Evolutionary conservation across 2,113 vertebrate species (phyloP).

Genomic region (Catharus fuscescens): DNA sequence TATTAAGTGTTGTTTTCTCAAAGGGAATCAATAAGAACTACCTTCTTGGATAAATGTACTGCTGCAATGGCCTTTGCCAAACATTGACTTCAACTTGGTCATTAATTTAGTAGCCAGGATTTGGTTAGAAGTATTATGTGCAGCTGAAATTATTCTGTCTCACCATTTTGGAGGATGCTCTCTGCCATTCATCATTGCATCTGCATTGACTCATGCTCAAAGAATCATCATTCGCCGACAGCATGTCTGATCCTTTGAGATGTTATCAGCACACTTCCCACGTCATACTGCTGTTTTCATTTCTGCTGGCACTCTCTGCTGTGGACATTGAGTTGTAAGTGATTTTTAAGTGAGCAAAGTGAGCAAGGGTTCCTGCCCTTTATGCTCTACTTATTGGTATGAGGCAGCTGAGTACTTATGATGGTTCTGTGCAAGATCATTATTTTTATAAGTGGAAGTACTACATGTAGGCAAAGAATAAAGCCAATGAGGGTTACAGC

Average conservation of each 20-base stretch:
- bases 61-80: not conserved
- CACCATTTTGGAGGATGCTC: not conserved
- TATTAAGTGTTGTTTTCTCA: not conserved
- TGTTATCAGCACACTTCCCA: not conserved
- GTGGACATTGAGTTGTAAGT: not conserved
- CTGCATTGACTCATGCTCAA: not conserved
- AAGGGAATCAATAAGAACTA: not conserved
- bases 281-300: not conserved
- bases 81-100: not conserved
- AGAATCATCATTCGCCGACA: not conserved
- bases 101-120: not conserved
- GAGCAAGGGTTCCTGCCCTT: not conserved
- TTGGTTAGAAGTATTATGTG: not conserved
- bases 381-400: not conserved
- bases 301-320: not conserved
- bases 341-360: not conserved
- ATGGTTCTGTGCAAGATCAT: not conserved
- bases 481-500: not conserved
- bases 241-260: not conserved
- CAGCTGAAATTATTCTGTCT: not conserved
- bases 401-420: not conserved
- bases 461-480: not conserved
- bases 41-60: not conserved
- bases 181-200: not conserved
- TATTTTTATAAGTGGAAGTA: not conserved